These are phyloP conservation scores for Gavia stellata DNA, from an alignment of 2,113 vertebrate species.

Conservation along the genomic window DNA sequence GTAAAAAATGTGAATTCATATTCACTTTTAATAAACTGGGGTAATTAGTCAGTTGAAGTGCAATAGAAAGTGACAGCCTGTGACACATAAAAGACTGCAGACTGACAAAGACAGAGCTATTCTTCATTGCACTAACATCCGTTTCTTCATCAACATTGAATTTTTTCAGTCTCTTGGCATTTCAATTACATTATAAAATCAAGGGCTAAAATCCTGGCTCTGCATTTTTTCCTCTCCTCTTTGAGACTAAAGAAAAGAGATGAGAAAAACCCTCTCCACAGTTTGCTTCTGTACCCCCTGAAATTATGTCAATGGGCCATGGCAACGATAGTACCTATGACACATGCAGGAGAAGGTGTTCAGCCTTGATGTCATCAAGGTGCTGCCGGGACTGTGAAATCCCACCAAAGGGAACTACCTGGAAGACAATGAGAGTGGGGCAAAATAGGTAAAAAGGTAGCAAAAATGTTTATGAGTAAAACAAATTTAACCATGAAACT, in stretches of 20 bases:
- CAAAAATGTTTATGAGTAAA: neutral
- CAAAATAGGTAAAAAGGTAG: neutral
- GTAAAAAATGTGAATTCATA: conserved; percentile 69
- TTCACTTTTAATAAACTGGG: conserved; percentile 72
- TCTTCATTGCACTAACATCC: conserved; percentile 64
- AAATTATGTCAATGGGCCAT: neutral
- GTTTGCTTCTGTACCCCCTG: neutral
- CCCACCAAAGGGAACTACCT: neutral
- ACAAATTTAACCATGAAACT: neutral
- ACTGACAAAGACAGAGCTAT: conserved; percentile 69
- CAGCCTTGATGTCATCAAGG: neutral
- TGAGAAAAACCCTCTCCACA: neutral
- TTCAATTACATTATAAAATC: conserved; percentile 71
- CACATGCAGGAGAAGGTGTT: neutral
- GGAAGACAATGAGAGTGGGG: neutral
- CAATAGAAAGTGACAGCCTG: conserved; percentile 67
- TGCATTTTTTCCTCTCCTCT: conserved; percentile 47
- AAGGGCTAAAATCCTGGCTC: conserved; percentile 66
- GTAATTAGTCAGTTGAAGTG: conserved; percentile 71
- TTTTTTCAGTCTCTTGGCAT: conserved; percentile 69
- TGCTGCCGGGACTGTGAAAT: neutral
- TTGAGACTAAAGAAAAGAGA: neutral
- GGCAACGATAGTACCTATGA: neutral
- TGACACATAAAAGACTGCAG: conserved; percentile 67
- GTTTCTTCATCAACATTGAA: conserved; percentile 71